Percentiles rank a stretch among this genome's conserved stretches.
These are phyloP conservation scores for Neoscelio sp. DNA, from an alignment of 2,888 invertebrate genomes.

Conservation along the genomic window DNA sequence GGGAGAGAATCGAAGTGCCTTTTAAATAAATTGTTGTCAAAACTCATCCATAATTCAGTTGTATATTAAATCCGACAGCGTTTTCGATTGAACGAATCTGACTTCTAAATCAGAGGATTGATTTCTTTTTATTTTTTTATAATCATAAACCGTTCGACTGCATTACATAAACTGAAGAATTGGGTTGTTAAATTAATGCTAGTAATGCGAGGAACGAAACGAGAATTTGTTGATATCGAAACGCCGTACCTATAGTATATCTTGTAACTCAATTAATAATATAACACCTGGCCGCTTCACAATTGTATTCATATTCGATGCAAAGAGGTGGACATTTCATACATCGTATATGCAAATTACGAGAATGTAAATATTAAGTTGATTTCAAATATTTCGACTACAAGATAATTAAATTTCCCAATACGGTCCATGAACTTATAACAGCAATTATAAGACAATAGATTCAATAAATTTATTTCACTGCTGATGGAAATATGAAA, in stretches of 20 bases:
- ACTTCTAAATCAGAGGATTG: conserved; percentile 30
- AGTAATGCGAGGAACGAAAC: conserved; percentile 6
- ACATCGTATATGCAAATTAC: neutral
- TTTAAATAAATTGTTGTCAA: conserved; percentile 52
- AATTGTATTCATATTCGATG: neutral
- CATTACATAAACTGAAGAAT: conserved; percentile 1
- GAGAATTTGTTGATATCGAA: conserved; percentile 3
- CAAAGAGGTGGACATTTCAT: conserved; percentile 8
- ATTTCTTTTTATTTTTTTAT: conserved; percentile 9
- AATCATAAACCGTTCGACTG: neutral
- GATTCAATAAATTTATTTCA: too few species aligned
- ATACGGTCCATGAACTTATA: neutral
- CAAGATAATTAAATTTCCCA: neutral
- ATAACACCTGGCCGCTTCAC: conserved; percentile 7
- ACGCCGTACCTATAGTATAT: conserved; percentile 12
- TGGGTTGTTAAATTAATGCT: conserved; percentile 20
- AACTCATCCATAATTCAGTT: conserved; percentile 44
- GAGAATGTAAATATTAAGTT: conserved; percentile 14
- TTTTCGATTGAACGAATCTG: conserved; percentile 25
- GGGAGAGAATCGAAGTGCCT: conserved; percentile 28
- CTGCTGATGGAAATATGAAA: too few species aligned
- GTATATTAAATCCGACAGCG: conserved; percentile 23
- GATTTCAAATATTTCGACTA: neutral
- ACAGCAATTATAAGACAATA: neutral
- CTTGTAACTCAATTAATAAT: conserved; percentile 22